Evolutionary conservation across 2,888 invertebrate species (phyloP).

Genomic region (Tenthredo amoena): DNA sequence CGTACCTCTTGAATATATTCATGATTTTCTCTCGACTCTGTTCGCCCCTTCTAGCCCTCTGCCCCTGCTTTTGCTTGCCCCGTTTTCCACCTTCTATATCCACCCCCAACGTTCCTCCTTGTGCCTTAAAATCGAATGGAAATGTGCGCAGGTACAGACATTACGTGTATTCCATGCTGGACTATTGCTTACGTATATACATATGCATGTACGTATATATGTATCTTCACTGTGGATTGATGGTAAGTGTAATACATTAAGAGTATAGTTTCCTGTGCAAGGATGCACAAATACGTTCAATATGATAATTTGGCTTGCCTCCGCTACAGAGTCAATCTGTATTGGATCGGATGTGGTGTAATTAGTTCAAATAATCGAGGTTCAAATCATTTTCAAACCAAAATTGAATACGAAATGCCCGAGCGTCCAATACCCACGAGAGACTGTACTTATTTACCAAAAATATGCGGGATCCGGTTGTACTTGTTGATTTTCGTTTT

Average conservation of each 20-base stretch:
- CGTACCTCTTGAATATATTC: constrained; percentile 69
- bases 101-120: constrained; percentile 28
- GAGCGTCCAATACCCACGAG: background rate
- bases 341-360: background rate
- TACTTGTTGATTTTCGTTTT: constrained; percentile 16
- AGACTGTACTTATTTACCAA: background rate
- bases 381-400: constrained; percentile 3
- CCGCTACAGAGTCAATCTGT: background rate
- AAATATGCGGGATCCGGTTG: background rate
- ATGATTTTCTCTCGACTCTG: constrained; percentile 61
- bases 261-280: background rate
- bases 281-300: background rate
- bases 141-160: constrained; percentile 13
- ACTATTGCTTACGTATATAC: background rate
- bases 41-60: constrained; percentile 38
- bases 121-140: constrained; percentile 31
- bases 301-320: background rate
- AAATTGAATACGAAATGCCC: background rate
- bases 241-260: background rate
- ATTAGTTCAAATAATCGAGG: background rate
- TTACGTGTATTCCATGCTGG: background rate
- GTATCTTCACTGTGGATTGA: background rate
- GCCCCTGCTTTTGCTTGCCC: background rate
- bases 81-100: constrained; percentile 30
- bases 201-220: background rate